phyloP scores from a whole-genome alignment of 2,113 vertebrate species.

The Atherinomorus stipes region DNA sequence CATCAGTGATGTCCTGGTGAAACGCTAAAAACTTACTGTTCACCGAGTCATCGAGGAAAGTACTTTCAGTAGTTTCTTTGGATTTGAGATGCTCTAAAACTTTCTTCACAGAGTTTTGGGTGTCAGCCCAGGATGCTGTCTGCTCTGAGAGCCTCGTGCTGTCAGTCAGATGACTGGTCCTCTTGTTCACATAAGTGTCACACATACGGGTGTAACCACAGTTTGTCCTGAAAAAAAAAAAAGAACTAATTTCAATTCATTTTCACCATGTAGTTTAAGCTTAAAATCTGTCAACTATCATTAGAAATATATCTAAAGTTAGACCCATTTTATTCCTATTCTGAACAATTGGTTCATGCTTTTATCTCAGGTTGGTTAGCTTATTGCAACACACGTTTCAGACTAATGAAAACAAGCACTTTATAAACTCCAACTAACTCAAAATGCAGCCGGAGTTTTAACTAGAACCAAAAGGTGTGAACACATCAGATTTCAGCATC shows the following conservation, averaged over 20 bases:
- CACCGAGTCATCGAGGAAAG: slow-evolving; percentile 17
- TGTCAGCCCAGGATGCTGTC: slow-evolving; percentile 50
- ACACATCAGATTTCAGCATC: too few species aligned
- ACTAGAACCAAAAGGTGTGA: too few species aligned
- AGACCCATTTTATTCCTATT: too few species aligned
- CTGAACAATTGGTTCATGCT: too few species aligned
- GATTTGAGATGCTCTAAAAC: slow-evolving; percentile 42
- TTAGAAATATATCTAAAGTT: too few species aligned
- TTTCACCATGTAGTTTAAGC: not conserved
- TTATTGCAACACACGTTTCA: too few species aligned
- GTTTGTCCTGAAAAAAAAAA: slow-evolving; percentile 29
- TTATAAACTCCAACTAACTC: too few species aligned
- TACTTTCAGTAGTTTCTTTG: not conserved
- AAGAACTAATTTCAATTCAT: not conserved
- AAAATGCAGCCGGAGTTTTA: too few species aligned
- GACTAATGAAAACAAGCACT: too few species aligned
- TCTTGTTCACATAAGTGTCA: not conserved
- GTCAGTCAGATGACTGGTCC: not conserved
- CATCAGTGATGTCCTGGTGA: slow-evolving; percentile 59
- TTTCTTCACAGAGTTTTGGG: slow-evolving; percentile 42
- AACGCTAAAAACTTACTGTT: slow-evolving; percentile 62
- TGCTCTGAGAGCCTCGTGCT: slow-evolving; percentile 2
- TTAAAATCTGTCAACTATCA: too few species aligned
- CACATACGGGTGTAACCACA: not conserved
- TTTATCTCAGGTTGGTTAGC: too few species aligned